Evolutionary conservation across 2,888 invertebrate genomes (phyloP).

Genomic region (Lepidochrysops patricia): DNA sequence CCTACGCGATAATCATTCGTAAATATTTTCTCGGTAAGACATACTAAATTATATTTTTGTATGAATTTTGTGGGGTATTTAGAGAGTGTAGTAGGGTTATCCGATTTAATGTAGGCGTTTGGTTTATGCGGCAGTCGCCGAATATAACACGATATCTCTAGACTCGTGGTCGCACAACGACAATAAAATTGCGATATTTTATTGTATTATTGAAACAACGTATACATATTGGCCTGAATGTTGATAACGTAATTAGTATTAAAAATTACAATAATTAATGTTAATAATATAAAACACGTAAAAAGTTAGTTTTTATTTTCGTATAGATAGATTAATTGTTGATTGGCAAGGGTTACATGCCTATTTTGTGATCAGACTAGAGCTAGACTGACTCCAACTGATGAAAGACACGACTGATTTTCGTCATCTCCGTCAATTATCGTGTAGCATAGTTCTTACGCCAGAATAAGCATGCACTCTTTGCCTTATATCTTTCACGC

Average conservation of each 20-base stretch:
- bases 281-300: neutral
- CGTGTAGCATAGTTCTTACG: no score
- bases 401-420: no score
- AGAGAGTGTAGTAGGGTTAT: slow-evolving; percentile 9
- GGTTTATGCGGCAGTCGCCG: neutral
- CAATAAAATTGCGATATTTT: slow-evolving; percentile 7
- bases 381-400: no score
- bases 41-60: slow-evolving; percentile 22
- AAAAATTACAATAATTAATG: neutral
- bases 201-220: neutral
- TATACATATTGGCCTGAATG: slow-evolving; percentile 8
- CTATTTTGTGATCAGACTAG: no score
- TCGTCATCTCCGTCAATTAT: no score
- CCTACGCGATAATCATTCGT: neutral
- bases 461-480: no score
- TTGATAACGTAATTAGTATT: neutral
- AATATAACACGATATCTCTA: neutral
- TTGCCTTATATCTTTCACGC: neutral
- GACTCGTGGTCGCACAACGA: neutral
- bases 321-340: neutral
- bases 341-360: no score
- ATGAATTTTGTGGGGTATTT: slow-evolving; percentile 19
- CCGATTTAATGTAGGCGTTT: neutral
- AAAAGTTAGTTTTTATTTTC: neutral
- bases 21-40: neutral